Evolutionary conservation across 2,888 invertebrate species (phyloP).

Genomic region (Julus scanicus): DNA sequence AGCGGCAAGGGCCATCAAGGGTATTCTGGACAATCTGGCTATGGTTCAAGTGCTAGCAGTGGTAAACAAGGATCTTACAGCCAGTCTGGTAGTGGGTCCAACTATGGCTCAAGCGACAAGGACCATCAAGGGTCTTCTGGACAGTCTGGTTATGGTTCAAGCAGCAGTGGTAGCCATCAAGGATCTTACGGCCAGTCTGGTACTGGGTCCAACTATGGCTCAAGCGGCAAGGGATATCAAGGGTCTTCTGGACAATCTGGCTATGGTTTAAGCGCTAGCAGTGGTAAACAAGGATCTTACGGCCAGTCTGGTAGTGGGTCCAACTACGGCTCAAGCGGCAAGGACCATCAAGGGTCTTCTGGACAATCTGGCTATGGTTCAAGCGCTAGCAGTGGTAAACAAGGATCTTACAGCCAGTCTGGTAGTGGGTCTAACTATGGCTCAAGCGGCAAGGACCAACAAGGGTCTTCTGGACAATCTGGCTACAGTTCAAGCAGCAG

Average conservation of each 20-base stretch:
- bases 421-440: not conserved
- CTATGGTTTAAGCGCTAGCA: not conserved
- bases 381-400: not conserved
- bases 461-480: not conserved
- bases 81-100: too few relatives aligned
- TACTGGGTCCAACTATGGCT: not conserved
- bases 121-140: too few relatives aligned
- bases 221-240: too few relatives aligned
- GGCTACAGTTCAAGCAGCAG: conserved; percentile 6
- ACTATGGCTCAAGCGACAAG: too few relatives aligned
- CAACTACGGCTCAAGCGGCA: not conserved
- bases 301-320: not conserved
- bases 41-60: too few relatives aligned
- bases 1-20: too few relatives aligned
- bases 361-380: not conserved
- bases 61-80: too few relatives aligned
- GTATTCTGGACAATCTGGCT: too few relatives aligned
- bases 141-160: too few relatives aligned
- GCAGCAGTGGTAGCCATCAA: not conserved
- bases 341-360: not conserved
- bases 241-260: too few relatives aligned
- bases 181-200: not conserved
- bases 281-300: not conserved
- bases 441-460: not conserved
- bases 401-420: too few relatives aligned